Evolutionary conservation across 2,113 vertebrate species (phyloP), one percentile per base, ranked within the genome.

Genomic region (Cisticola juncidis): DNA sequence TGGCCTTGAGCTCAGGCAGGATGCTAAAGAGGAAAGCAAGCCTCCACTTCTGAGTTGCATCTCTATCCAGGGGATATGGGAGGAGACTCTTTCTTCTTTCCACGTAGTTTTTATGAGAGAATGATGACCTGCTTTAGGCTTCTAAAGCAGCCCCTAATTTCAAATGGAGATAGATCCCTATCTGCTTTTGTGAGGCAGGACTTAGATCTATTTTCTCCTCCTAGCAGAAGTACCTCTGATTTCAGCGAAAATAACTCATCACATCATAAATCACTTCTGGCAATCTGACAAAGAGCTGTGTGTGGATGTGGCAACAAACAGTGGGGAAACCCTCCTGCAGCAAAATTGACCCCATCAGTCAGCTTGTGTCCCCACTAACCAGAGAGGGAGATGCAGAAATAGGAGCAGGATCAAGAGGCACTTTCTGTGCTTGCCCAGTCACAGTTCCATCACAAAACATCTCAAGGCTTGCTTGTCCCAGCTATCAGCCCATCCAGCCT

Each of bases 1-100:
- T 87, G 86, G 73, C 77, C 94, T 95, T 95, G 77, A 94, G 94
- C 80, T 96, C 54, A 81, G 68, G 64, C 76, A 90, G 68, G n/a
- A 84, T 60, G 35, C 64, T 17, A 25, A 31, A 56, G 60, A 76
- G 48, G 47, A 93, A 93, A 88, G 68, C 42, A 83, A 94, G 56
- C 42, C 38, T 83, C 20, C 47, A 21, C 24, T 90, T 78, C 69
- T 54, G 12, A 64, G 58, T 35, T 88, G 36, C 50, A 50, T 85
- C 36, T 64, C 53, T 82, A 72, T 65, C 62, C 66, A 92, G 88
- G 36, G 60, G 56, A 92, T 81, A 74, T 14, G 47, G 45, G 53
- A 93, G 42, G 71, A 84, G 68, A n/a, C 9, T 48, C 83, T 78
- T 87, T 60, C 42, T 81, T 84, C 36, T 57, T n/a, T 88, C n/a